Percentiles rank a stretch among this genome's conserved stretches.
phyloP scores from a whole-genome alignment of 2,888 invertebrate genomes.

The Hypomecis punctinalis region DNA sequence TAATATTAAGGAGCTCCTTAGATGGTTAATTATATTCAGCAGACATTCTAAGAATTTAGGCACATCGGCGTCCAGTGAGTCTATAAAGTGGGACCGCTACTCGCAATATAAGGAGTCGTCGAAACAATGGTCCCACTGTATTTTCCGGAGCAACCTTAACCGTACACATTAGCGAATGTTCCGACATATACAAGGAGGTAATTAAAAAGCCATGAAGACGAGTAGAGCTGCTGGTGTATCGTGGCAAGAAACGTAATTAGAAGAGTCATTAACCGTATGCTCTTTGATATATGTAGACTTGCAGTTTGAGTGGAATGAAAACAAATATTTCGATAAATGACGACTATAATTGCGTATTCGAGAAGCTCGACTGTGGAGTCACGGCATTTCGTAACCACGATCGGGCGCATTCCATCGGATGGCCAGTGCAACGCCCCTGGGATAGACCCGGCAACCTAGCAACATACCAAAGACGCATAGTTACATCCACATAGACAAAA shows the following conservation, averaged over 20 bases:
- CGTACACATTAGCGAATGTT: slow-evolving; percentile 75
- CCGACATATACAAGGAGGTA: slow-evolving; percentile 70
- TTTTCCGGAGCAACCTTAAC: slow-evolving; percentile 71
- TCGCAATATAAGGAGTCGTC: slow-evolving; percentile 73
- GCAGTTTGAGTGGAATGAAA: slow-evolving; percentile 30
- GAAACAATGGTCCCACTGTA: slow-evolving; percentile 75
- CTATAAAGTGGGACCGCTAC: slow-evolving; percentile 77
- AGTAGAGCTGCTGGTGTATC: slow-evolving; percentile 43
- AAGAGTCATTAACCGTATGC: slow-evolving; percentile 49
- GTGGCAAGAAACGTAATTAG: slow-evolving; percentile 63
- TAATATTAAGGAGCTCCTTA: slow-evolving; percentile 64
- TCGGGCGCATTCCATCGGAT: slow-evolving; percentile 77
- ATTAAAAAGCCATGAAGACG: slow-evolving; percentile 79
- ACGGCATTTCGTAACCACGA: slow-evolving; percentile 80
- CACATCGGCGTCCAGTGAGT: slow-evolving; percentile 56
- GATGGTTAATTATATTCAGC: slow-evolving; percentile 70
- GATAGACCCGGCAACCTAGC: slow-evolving; percentile 57
- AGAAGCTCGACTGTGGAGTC: slow-evolving; percentile 69
- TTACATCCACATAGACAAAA: slow-evolving; percentile 38
- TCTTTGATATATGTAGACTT: slow-evolving; percentile 39
- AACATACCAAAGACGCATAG: slow-evolving; percentile 40
- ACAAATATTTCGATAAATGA: slow-evolving; percentile 50
- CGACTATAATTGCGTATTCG: slow-evolving; percentile 64
- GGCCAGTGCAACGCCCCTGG: slow-evolving; percentile 75
- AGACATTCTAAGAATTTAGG: slow-evolving; percentile 78